A percentile compares a stretch with the other conserved stretches of the same genome.
phyloP scores from a whole-genome alignment of 2,888 invertebrate genomes.

The Glyphotaelius pellucidus region DNA sequence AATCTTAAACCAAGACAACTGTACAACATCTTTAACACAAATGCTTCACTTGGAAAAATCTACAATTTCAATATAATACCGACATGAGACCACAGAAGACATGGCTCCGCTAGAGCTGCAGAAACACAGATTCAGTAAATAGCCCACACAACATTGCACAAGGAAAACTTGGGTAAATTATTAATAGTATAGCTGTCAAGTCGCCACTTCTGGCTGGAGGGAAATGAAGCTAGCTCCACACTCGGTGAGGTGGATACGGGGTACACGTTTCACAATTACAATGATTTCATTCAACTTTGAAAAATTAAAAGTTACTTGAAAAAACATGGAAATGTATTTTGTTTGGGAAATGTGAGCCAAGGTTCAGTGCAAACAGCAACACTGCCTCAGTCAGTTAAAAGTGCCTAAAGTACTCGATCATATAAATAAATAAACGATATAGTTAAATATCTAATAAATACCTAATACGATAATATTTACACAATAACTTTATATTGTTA shows the following conservation, averaged over 20 bases:
- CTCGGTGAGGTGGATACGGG: background rate
- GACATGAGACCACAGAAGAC: background rate
- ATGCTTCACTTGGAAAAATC: constrained; percentile 28
- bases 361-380: constrained; percentile 15
- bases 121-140: background rate
- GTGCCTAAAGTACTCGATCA: constrained; percentile 60
- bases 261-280: constrained; percentile 30
- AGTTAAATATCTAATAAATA: constrained; percentile 79
- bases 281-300: constrained; percentile 22
- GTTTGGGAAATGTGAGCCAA: constrained; percentile 53
- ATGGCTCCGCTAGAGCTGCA: background rate
- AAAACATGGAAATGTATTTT: constrained; percentile 63
- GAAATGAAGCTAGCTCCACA: constrained; percentile 11
- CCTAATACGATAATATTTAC: constrained; percentile 77
- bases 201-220: constrained; percentile 24
- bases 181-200: constrained; percentile 20
- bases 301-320: constrained; percentile 29
- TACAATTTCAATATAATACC: background rate
- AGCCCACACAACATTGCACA: background rate
- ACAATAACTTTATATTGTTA: constrained; percentile 68
- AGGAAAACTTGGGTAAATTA: constrained; percentile 3
- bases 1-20: constrained; percentile 42
- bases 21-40: constrained; percentile 40
- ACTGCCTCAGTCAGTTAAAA: constrained; percentile 46
- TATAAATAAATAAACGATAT: constrained; percentile 77